These are phyloP conservation scores for Timandra comae DNA, from an alignment of 2,888 invertebrate genomes.

Conservation along the genomic window DNA sequence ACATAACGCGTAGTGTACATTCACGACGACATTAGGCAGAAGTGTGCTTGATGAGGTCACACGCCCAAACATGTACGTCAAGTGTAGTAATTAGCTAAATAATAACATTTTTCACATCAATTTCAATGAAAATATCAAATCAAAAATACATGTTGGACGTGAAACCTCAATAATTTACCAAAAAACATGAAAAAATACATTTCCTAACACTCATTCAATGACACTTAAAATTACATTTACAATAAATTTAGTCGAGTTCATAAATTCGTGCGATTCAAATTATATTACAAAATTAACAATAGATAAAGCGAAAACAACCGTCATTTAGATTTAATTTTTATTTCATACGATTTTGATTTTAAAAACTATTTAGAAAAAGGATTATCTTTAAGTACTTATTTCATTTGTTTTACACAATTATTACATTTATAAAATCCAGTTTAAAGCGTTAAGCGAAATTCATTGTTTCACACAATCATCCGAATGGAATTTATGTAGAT, in stretches of 20 bases:
- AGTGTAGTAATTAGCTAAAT: too few relatives aligned
- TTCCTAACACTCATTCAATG: conserved; percentile 20
- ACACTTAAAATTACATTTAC: conserved; percentile 29
- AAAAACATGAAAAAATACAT: conserved; percentile 25
- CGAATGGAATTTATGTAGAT: too few relatives aligned
- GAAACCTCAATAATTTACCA: conserved; percentile 6
- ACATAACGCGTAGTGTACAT: conserved; percentile 71
- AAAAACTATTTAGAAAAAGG: too few relatives aligned
- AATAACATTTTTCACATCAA: too few relatives aligned
- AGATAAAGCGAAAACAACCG: conserved; percentile 45
- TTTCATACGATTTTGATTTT: too few relatives aligned
- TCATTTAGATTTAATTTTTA: conserved; percentile 4
- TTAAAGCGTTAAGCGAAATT: too few relatives aligned
- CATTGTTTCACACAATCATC: too few relatives aligned
- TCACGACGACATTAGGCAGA: conserved; percentile 67
- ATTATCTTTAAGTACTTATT: too few relatives aligned
- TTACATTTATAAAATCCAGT: too few relatives aligned
- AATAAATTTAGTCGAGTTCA: conserved; percentile 45
- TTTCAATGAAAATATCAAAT: too few relatives aligned
- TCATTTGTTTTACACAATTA: too few relatives aligned
- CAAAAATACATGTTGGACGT: too few relatives aligned
- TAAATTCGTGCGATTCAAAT: conserved; percentile 72
- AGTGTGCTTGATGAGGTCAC: conserved; percentile 48
- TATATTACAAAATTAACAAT: conserved; percentile 39
- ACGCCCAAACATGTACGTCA: neutral